Evolutionary conservation across 2,888 invertebrate species (phyloP), one percentile per base, ranked within the genome.

Genomic region (Ophioninae sp.): DNA sequence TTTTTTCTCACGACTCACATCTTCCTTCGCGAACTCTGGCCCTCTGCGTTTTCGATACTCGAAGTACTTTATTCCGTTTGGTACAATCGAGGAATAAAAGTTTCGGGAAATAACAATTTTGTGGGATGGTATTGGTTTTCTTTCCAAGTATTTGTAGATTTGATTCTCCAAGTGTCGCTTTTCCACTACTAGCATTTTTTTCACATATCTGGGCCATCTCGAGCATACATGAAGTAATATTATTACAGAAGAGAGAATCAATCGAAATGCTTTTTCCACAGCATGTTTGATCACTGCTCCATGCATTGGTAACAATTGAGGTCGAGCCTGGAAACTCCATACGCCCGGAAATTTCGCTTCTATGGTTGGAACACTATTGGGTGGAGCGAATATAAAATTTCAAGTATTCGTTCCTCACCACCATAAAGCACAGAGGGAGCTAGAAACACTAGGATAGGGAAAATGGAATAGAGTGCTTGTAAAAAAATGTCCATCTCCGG

Each of bases 1-100:
- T 77, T 77, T 69, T 75, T 78, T 78, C 70, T 62, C 78, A 67
- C 70, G 81, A 78, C 56, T 37, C 56, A 59, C 64, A 57, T 56
- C 72, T 21, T 61, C 50, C 1, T 10, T 56, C 23, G 6, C 44
- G 39, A 13, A 59, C 56, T 50, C 70, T 57, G 30, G 5, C 13
- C 23, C 8, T 57, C 37, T 57, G 30, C 10, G 50, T 37, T n/a
- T 37, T 56, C 74, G 39, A 65, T 65, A 61, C 21, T 37, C 41
- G 6, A 50, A 13, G 50, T 17, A 50, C 50, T 50, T 50, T 50
- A 17, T 50, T 50, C 50, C 50, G 50, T 13, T 50, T 50, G 2
- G 17, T 13, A 50, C 50, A 17, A 13, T 50, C 17, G 17, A 17
- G 61, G 13, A 69, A 44, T 44, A 68, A 69, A 21, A 23, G 23